These are phyloP conservation scores for Euwallacea fornicatus DNA, from an alignment of 1,140 invertebrate species.

Conservation along the genomic window DNA sequence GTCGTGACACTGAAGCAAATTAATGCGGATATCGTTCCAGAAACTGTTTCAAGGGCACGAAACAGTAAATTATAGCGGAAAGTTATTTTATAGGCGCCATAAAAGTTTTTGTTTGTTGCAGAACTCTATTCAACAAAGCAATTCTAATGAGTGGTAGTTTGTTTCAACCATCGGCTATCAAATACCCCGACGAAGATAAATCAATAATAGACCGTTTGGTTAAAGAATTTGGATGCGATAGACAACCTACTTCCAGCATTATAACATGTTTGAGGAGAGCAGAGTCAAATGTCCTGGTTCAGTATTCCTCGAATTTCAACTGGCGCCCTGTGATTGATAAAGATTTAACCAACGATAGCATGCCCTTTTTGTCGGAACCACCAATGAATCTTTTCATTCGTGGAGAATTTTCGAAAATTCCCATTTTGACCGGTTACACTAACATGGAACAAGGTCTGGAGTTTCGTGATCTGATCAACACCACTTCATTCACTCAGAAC, in stretches of 20 bases:
- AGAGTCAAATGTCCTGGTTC: conserved; percentile 60
- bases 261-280: conserved; percentile 69
- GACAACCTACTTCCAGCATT: conserved; percentile 63
- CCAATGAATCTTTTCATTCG: conserved; percentile 64
- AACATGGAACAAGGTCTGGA: conserved; percentile 75
- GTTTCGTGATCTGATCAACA: conserved; percentile 59
- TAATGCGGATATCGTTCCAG: conserved; percentile 19
- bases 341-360: conserved; percentile 62
- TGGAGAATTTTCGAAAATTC: conserved; percentile 64
- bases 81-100: conserved; percentile 7
- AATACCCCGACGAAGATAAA: conserved; percentile 60
- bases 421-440: conserved; percentile 72
- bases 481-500: conserved; percentile 55
- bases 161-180: conserved; percentile 58
- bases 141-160: conserved; percentile 76
- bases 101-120: conserved; percentile 23
- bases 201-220: conserved; percentile 56
- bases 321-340: conserved; percentile 77
- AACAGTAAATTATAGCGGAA: not conserved
- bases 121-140: conserved; percentile 61
- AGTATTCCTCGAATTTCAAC: conserved; percentile 63
- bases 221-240: conserved; percentile 66
- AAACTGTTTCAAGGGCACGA: conserved; percentile 4
- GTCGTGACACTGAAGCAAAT: conserved; percentile 25
- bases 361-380: conserved; percentile 66